Evolutionary conservation across 2,797 vertebrate genomes (phyloP), one percentile per base, ranked within the genome.

Genomic region (Myiotriccus ornatus): DNA sequence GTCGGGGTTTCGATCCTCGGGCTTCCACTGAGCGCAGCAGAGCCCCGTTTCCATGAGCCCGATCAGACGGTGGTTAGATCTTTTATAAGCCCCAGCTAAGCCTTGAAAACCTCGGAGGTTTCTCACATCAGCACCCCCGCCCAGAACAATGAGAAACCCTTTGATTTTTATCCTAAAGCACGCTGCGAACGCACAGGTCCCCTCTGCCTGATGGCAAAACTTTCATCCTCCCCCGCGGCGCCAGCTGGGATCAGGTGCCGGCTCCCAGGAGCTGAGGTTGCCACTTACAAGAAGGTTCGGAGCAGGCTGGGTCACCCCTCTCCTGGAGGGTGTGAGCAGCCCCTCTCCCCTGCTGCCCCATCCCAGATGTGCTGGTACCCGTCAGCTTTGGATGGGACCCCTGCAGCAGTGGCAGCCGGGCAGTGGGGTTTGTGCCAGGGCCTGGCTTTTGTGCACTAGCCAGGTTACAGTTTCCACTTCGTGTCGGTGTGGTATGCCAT

Each of bases 221-320:
- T 84, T 67, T 0, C 0, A 27, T 32, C 37, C 5, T 52, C 2
- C 4, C 9, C 4, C 3, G 1, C 4, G 30, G 56, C 59, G 0
- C 2, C 28, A 1, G 21, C 57, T 19, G 50, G 52, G 47, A 1
- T 20, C 25, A 11, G 68, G 65, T 24, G 23, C 62, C 39, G 49
- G 3, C 28, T 24, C 1, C n/a, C 12, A 0, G 19, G 3, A 23
- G 46, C 59, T 15, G 41, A 4, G 25, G 0, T 3, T 20, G 30
- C 11, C 24, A 1, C 13, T 7, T 7, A 0, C 3, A 0, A 2
- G 37, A 11, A 10, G 34, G 59, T 5, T 41, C 24, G 0, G 15
- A 6, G 50, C 50, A 52, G 50, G 50, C 0, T 3, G 1, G 19
- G 7, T 25, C 62, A 2, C 16, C 14, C 30, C 21, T 0, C 32